Evolutionary conservation across 2,888 invertebrate genomes (phyloP).

Genomic region (Trisateles emortualis): DNA sequence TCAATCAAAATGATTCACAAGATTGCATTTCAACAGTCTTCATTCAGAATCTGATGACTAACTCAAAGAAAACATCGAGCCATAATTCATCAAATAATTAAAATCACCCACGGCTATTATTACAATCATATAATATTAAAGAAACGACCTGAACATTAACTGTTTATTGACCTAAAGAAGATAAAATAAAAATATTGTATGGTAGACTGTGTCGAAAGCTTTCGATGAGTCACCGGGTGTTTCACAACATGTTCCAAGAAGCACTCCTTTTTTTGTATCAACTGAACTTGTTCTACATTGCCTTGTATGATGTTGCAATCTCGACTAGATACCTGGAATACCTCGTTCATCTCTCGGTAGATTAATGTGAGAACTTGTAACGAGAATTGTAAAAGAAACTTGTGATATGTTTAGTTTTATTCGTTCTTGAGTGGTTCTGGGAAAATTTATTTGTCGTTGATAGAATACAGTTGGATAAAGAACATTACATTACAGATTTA

Average conservation of each 20-base stretch:
- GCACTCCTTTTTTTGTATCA: constrained; percentile 29
- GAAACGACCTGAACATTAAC: neutral
- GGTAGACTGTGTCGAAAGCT: constrained; percentile 37
- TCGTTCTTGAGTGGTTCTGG: neutral
- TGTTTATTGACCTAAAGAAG: neutral
- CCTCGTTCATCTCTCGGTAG: constrained; percentile 9
- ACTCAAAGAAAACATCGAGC: neutral
- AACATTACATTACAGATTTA: neutral
- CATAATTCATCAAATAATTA: neutral
- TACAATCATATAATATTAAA: neutral
- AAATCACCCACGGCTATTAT: neutral
- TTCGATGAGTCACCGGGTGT: constrained; percentile 32
- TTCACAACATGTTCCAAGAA: constrained; percentile 25
- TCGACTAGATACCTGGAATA: constrained; percentile 26
- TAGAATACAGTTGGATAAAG: neutral
- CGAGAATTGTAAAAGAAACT: constrained; percentile 1
- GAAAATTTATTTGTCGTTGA: neutral
- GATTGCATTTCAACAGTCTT: neutral
- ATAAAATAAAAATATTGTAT: constrained; percentile 1
- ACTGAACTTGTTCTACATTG: constrained; percentile 42
- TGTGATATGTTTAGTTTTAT: neutral
- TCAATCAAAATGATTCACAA: constrained; percentile 3
- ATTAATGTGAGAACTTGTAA: constrained; percentile 25
- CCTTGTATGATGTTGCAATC: constrained; percentile 33
- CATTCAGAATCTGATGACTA: neutral